These are phyloP conservation scores for Spinus pinus DNA, from an alignment of 2,797 vertebrate genomes.

Conservation along the genomic window DNA sequence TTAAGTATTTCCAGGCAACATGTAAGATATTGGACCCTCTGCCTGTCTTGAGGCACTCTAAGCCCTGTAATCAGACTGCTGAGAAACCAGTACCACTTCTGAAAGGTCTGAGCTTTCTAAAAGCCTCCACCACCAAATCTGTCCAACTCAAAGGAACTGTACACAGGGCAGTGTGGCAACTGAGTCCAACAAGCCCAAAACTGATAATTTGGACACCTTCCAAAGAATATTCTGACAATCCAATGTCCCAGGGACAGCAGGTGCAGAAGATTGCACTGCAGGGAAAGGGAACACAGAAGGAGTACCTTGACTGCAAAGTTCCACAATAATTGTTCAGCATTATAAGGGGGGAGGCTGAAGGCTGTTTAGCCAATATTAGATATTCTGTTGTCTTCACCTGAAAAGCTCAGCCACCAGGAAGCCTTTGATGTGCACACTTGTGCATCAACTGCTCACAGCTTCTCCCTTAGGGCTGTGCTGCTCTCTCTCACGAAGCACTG, in stretches of 20 bases:
- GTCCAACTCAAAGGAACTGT: not conserved
- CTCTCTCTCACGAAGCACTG: rapidly evolving
- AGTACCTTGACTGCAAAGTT: not conserved
- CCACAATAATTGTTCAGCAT: not conserved
- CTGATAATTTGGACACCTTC: not conserved
- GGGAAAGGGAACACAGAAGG: not conserved
- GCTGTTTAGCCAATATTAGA: rapidly evolving
- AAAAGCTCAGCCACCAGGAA: not conserved
- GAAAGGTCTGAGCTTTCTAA: not conserved
- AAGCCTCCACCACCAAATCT: not conserved
- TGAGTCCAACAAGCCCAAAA: not conserved
- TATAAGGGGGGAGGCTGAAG: not conserved
- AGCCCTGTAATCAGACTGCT: not conserved
- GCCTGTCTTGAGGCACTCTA: not conserved
- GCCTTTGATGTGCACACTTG: not conserved
- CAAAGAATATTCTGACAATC: not conserved
- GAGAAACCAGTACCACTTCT: not conserved
- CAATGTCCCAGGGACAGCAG: not conserved
- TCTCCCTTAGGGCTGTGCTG: not conserved
- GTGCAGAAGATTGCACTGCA: not conserved
- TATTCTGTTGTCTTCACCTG: not conserved
- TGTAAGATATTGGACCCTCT: rapidly evolving
- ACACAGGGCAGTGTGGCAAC: not conserved
- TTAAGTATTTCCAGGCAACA: not conserved
- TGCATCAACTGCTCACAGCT: not conserved